Base-by-base conservation (phyloP, 2,888 invertebrate genomes). In the Homarus gammarus region DNA sequence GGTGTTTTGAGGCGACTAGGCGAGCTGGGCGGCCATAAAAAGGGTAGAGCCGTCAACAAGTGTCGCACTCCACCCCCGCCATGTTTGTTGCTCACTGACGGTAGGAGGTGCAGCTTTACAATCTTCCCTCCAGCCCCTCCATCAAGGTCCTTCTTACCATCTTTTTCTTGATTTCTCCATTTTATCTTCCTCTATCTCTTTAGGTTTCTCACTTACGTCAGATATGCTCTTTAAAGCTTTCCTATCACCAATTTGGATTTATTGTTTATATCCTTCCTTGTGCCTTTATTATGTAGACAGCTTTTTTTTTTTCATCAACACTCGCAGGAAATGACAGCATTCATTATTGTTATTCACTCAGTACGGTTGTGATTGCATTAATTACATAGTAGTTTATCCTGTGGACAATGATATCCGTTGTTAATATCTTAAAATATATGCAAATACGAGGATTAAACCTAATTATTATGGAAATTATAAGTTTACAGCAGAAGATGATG, bases 51-150 rank as follows among this genome's bases (percentile, higher is more conserved):
- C 72, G 87, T 87, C 87, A 87, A 82, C 87, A 87, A 87, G 87
- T 87, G 87, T 87, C 87, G 84, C 56, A 49, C 87, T 87, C 87
- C 86, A 79, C 86, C 82, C 87, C 87, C 87, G 87, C 87, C 87
- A 87, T 87, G 87, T 87, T 84, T 87, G 87, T 75, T 87, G 82
- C 87, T 82, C 77, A 40, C 40, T 85, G 36, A 75, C 22, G 56
- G 49, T 79, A 38, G 73, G 36, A n/a, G 31, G 64, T 0, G 15
- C 82, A 79, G 40, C 87, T 81, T 81, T 81, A 73, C 73, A 56
- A 81, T 87, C 51, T 81, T 64, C 15, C 38, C 36, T 61, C n/a
- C 27, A 22, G 33, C 15, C 2, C 31, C 1, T 44, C 36, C 49
- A n/a, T n/a, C n/a, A n/a, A n/a, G 0, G 12, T 2, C 22, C 77